Percentiles rank a stretch among this genome's conserved stretches.
phyloP scores from a whole-genome alignment of 37 sponge, comb jelly and placozoan species.

The Spongilla lacustris region DNA sequence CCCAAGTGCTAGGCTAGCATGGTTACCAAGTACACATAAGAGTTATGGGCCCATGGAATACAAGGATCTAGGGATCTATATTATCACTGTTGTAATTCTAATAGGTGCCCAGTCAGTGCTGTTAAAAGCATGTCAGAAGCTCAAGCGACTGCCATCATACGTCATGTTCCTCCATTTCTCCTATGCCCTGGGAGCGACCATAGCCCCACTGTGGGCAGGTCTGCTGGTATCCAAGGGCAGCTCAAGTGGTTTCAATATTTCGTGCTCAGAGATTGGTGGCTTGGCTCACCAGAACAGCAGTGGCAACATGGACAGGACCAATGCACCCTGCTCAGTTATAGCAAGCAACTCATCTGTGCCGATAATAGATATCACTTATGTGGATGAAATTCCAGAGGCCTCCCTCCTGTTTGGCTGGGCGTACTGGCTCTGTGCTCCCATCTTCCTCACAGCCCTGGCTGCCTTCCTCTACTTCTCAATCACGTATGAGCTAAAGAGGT shows the following conservation, averaged over 20 bases:
- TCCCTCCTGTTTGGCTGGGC: conserved; percentile 1
- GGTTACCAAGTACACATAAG: no score
- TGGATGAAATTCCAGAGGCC: no score
- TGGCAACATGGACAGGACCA: neutral
- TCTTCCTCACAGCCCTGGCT: conserved; percentile 6
- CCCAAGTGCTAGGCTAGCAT: no score
- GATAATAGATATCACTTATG: no score
- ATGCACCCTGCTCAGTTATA: neutral
- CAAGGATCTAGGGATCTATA: no score
- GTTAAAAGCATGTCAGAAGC: conserved; percentile 21
- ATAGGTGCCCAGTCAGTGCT: conserved; percentile 65
- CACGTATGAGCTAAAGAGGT: neutral
- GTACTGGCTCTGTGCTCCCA: conserved; percentile 14
- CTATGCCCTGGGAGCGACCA: conserved; percentile 62
- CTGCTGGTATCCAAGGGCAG: neutral
- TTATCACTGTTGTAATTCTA: neutral
- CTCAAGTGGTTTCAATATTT: neutral
- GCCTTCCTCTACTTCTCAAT: conserved; percentile 32
- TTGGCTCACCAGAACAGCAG: neutral
- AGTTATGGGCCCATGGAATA: neutral
- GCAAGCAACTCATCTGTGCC: no score
- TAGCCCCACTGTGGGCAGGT: conserved; percentile 57
- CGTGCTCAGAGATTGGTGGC: neutral
- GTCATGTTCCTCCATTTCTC: conserved; percentile 46
- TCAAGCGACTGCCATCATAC: neutral